Percentiles rank a stretch among this genome's conserved stretches.
Evolutionary conservation across 2,888 invertebrate genomes (phyloP).

Genomic region (Galeopsomyia nigrocyanea): DNA sequence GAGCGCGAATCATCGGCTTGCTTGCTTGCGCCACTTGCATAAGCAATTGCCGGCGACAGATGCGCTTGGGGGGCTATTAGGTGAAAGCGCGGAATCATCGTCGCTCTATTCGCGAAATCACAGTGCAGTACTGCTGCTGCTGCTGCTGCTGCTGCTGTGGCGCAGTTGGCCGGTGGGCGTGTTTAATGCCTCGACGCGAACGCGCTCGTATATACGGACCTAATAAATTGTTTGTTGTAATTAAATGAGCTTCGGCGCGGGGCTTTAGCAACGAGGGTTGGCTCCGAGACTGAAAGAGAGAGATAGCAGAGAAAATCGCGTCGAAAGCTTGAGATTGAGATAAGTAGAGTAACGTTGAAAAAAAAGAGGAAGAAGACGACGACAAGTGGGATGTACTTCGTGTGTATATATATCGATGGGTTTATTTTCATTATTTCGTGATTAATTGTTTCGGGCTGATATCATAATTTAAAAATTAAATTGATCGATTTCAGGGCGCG

Average conservation of each 20-base stretch:
- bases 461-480: too few relatives aligned
- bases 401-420: too few relatives aligned
- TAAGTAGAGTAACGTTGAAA: constrained; percentile 27
- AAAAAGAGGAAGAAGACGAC: too few relatives aligned
- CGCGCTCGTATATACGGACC: too few relatives aligned
- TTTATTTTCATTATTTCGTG: too few relatives aligned
- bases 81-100: constrained; percentile 48
- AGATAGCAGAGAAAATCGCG: constrained; percentile 30
- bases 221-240: constrained; percentile 69
- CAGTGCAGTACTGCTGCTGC: too few relatives aligned
- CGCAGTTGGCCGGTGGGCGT: constrained; percentile 62
- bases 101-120: constrained; percentile 44
- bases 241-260: constrained; percentile 64
- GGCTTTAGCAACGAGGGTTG: constrained; percentile 32
- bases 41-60: constrained; percentile 36
- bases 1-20: not conserved
- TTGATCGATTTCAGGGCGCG: too few relatives aligned
- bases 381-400: too few relatives aligned
- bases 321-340: constrained; percentile 35
- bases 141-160: constrained; percentile 37
- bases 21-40: constrained; percentile 16
- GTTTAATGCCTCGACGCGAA: constrained; percentile 52
- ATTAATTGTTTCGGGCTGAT: too few relatives aligned
- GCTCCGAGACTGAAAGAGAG: constrained; percentile 28
- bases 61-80: constrained; percentile 38